Conservation (phyloP, 1,140 invertebrate species). For the Rhagoletis zephyria region DNA sequence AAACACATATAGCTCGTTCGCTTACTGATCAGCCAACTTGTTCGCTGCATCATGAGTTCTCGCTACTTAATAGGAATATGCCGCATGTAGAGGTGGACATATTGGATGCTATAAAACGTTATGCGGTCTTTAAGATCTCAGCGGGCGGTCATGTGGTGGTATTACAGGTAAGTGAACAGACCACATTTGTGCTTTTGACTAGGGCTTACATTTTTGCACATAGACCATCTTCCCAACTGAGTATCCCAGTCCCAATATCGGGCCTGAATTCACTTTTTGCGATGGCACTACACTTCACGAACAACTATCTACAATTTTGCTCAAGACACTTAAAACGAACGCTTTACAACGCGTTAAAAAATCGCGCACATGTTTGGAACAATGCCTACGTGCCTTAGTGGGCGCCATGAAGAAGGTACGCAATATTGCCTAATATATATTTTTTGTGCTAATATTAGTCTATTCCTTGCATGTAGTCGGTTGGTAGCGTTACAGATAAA, state of each 20-base stretch:
- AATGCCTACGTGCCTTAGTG: conserved; percentile 84
- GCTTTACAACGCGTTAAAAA: conserved; percentile 83
- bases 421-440: background rate
- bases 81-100: conserved; percentile 85
- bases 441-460: background rate
- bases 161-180: conserved; percentile 78
- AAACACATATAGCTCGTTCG: conserved; percentile 68
- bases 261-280: conserved; percentile 83
- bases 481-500: conserved; percentile 68
- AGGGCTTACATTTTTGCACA: background rate
- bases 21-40: conserved; percentile 75
- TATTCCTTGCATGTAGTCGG: conserved; percentile 53
- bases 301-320: conserved; percentile 76
- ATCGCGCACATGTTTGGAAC: conserved; percentile 85
- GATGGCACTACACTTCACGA: conserved; percentile 78
- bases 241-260: conserved; percentile 75
- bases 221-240: conserved; percentile 65
- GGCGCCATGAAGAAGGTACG: conserved; percentile 79
- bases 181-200: background rate
- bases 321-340: conserved; percentile 83
- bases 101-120: conserved; percentile 81
- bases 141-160: conserved; percentile 83
- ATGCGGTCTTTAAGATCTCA: conserved; percentile 82
- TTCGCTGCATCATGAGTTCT: conserved; percentile 89
- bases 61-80: conserved; percentile 88